Evolutionary conservation across 2,888 invertebrate genomes (phyloP), one percentile per base, ranked within the genome.

Genomic region (Leptothorax acervorum): DNA sequence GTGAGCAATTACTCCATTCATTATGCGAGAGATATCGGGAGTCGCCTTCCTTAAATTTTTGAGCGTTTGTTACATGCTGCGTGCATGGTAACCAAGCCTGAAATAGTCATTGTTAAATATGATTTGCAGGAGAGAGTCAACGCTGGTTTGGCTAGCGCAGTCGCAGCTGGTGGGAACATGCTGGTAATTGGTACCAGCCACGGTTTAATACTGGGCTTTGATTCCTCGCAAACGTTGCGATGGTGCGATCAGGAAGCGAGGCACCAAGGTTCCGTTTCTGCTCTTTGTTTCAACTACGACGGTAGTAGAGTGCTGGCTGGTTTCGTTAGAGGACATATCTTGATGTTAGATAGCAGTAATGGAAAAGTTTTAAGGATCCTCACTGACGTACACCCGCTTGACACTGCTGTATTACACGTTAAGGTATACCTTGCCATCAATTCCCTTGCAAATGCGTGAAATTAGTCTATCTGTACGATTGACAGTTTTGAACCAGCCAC

Each of bases 151-250:
- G 98, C 99, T 12, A 98, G 98, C 84, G 97, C 98, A 8, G 96
- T 98, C 92, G 97, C 98, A 89, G 97, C 97, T 6, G 96, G 96
- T 88, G 96, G 96, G 11, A 97, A 97, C 79, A 97, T 97, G 95
- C 96, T 99, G 86, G 98, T 98, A n/a, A 96, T 99, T 48, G 99
- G 99, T 55, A 99, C 99, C 48, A 98, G 99, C 42, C 98, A 99
- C 95, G 99, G 99, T 0, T 97, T 98, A 90, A 96, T 99, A 78
- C 95, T 99, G 45, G 97, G 98, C 79, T 98, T 98, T 95, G 98
- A 98, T 95, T 96, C 96, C 73, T 97, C 98, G 62, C 99, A 99
- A 95, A 97, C 97, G 12, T 95, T 99, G 88, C 97, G 98, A 93
- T 99, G 98, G 98, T 99, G 98, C 88, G 97, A 97, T 92, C 95